phyloP scores from a whole-genome alignment of 2,113 vertebrate genomes.

The Callocephalon fimbriatum region DNA sequence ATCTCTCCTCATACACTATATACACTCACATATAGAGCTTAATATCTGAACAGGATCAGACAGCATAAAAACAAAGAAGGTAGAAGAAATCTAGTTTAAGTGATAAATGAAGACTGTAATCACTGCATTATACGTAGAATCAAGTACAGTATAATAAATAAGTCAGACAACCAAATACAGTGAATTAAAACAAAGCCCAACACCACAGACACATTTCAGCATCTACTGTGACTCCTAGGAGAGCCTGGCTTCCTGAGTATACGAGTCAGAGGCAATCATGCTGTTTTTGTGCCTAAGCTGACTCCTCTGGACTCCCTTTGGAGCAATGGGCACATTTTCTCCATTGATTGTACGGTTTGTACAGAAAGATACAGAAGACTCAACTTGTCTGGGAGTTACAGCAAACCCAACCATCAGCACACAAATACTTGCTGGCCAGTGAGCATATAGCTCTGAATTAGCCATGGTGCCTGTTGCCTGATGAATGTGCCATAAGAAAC shows the following conservation, averaged over 20 bases:
- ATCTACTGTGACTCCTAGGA: neutral
- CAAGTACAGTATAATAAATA: neutral
- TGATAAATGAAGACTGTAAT: conserved; percentile 29
- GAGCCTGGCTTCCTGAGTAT: neutral
- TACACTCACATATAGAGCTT: conserved; percentile 18
- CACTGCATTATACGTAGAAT: neutral
- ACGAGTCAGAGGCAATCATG: fast-evolving
- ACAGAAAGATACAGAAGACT: neutral
- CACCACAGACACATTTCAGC: neutral
- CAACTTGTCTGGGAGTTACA: neutral
- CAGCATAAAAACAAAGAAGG: neutral
- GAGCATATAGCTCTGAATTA: neutral
- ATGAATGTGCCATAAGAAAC: neutral
- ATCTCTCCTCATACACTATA: neutral
- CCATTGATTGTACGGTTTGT: neutral
- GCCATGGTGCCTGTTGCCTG: neutral
- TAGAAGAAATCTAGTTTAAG: conserved; percentile 20
- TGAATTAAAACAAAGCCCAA: neutral
- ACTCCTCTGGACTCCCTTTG: neutral
- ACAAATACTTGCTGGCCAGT: neutral
- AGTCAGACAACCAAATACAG: neutral
- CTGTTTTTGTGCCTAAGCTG: neutral
- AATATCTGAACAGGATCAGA: conserved; percentile 39
- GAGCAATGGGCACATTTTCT: neutral
- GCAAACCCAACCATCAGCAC: neutral